A percentile compares a stretch with the other conserved stretches of the same genome.
Conservation (phyloP, 2,888 invertebrate species). For the Danaus chrysippus region DNA sequence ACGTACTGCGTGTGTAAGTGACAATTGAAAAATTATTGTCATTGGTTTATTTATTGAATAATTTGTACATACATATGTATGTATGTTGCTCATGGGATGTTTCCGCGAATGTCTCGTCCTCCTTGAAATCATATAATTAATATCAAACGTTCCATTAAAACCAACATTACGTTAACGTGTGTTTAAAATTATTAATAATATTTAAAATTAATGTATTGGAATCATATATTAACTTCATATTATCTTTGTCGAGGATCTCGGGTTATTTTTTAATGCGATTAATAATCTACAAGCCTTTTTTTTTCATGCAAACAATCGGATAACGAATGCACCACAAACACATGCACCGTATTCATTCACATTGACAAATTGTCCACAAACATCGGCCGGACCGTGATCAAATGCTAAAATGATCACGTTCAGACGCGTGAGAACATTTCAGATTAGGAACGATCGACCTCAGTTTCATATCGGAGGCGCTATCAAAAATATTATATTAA, state of each 20-base stretch:
- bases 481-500: not conserved
- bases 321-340: conserved; percentile 9
- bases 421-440: conserved; percentile 65
- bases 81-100: not conserved
- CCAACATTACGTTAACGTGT: conserved; percentile 37
- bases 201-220: not conserved
- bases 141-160: conserved; percentile 40
- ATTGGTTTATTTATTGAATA: no score
- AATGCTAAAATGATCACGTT: conserved; percentile 48
- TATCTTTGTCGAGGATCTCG: no score
- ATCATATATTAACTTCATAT: no score
- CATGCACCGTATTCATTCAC: conserved; percentile 33
- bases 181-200: conserved; percentile 13
- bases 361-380: conserved; percentile 61
- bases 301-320: conserved; percentile 7
- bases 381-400: conserved; percentile 46
- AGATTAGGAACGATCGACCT: conserved; percentile 55
- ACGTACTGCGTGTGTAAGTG: no score
- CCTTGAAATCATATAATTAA: conserved; percentile 35
- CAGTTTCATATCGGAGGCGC: conserved; percentile 39
- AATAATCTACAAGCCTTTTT: not conserved
- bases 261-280: no score
- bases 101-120: conserved; percentile 30
- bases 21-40: no score
- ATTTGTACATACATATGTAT: not conserved